Conservation (phyloP, 2,888 invertebrate genomes). For the Apodemia mormo region DNA sequence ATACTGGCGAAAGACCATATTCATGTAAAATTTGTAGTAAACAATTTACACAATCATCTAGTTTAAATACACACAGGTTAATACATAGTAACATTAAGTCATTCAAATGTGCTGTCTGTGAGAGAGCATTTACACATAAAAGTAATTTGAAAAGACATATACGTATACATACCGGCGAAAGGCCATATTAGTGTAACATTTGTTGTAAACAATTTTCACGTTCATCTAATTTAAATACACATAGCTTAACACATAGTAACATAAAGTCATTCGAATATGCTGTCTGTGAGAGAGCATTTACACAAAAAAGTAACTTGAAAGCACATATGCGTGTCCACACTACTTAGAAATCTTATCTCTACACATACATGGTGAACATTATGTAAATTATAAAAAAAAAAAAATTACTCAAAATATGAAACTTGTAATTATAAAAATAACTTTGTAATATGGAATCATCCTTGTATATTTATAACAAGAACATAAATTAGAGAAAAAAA, state of each 20-base stretch:
- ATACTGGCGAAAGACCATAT: constrained; percentile 33
- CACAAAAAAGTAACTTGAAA: neutral
- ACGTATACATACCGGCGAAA: constrained; percentile 24
- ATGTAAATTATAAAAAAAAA: no score
- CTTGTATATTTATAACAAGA: no score
- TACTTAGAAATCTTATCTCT: no score
- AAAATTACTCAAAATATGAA: no score
- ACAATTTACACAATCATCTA: neutral
- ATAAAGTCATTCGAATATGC: constrained; percentile 1
- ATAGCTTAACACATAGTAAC: neutral
- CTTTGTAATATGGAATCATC: no score
- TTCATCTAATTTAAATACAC: neutral
- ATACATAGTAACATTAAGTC: neutral
- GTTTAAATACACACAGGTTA: neutral
- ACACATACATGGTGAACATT: no score
- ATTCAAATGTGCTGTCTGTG: constrained; percentile 5
- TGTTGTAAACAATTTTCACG: neutral
- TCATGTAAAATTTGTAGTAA: constrained; percentile 32
- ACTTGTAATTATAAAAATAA: no score
- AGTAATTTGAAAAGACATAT: neutral
- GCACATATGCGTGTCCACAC: constrained; percentile 32
- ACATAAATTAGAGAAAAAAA: no score
- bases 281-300: neutral
- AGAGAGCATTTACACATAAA: neutral
- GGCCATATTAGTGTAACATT: neutral